Evolutionary conservation across 2,888 invertebrate species (phyloP).

Genomic region (Oscheius sp.): DNA sequence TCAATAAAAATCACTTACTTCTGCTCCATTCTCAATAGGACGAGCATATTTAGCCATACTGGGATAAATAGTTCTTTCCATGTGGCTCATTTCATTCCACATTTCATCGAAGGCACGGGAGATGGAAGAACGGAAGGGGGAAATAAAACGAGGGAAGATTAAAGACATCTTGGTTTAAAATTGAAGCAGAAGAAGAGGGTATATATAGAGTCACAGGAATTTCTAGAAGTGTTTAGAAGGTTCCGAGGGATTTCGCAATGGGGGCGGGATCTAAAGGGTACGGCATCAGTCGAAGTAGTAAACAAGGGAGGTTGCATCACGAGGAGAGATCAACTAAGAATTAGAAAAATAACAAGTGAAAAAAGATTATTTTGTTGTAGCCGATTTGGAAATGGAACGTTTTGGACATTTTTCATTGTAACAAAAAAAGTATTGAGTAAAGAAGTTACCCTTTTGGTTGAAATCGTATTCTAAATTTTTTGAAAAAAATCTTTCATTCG

Average conservation of each 20-base stretch:
- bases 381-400: neutral
- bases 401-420: neutral
- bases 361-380: no score
- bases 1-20: neutral
- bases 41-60: neutral
- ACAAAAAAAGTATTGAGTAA: no score
- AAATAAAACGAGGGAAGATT: slow-evolving; percentile 6
- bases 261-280: neutral
- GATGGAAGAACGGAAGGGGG: neutral
- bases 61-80: neutral
- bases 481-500: no score
- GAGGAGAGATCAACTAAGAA: no score
- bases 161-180: slow-evolving; percentile 9
- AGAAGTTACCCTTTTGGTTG: no score
- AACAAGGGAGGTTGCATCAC: no score
- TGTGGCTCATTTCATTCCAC: slow-evolving; percentile 15
- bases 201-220: neutral
- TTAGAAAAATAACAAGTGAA: no score
- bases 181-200: neutral
- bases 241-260: slow-evolving; percentile 16
- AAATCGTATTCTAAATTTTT: no score
- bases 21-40: neutral
- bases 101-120: slow-evolving; percentile 16
- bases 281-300: neutral
- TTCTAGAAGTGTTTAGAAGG: neutral